Base-by-base conservation (phyloP, 35 echinoderm and acorn worm species). In the Anneissia japonica region DNA sequence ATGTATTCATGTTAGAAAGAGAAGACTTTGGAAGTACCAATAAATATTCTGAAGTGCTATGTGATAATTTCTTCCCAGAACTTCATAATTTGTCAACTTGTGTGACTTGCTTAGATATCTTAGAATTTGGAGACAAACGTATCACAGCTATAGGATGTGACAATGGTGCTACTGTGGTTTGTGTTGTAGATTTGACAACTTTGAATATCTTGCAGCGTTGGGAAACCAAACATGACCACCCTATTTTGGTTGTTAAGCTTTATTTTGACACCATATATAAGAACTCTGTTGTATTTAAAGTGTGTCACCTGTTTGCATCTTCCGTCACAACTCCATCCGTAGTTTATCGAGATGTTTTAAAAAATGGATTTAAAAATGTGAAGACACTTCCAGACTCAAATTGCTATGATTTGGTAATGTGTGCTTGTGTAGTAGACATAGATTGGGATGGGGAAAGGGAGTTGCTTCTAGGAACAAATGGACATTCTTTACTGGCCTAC, bases 371-470 rank as follows among this genome's bases (percentile, higher is more conserved):
- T 34, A 30, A 35, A 35, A 46, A 91, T 3, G 82, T 91, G 79
- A 36, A 84, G 17, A 32, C 89, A 1, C 80, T 98, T 31, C 85
- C 81, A 80, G 89, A 98, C 35, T 91, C 92, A 86, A 92, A 98
- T 45, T 79, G 82, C 38, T 92, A 82, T 91, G 91, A 98, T 41
- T 91, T 89, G 79, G 84, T 89, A 0, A 36, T 98, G 37, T 93
- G 91, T 89, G 86, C 86, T 1, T 93, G 86, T 89, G 81, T 94
- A 26, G 91, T 86, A 0, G 92, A 94, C 56, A 76, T 98, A 16
- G 95, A 98, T 72, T 93, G 91, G 95, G 95, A 98, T 87, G 95
- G 91, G 4, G 75, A 91, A 17, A 86, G 88, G 82, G 95, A 98
- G 46, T 86, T 98, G 3, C 82, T 98, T 1, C 78, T 93, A 12